A percentile compares a stretch with the other conserved stretches of the same genome.
Evolutionary conservation across 2,888 invertebrate genomes (phyloP).

Genomic region (Aleiodes alternator): DNA sequence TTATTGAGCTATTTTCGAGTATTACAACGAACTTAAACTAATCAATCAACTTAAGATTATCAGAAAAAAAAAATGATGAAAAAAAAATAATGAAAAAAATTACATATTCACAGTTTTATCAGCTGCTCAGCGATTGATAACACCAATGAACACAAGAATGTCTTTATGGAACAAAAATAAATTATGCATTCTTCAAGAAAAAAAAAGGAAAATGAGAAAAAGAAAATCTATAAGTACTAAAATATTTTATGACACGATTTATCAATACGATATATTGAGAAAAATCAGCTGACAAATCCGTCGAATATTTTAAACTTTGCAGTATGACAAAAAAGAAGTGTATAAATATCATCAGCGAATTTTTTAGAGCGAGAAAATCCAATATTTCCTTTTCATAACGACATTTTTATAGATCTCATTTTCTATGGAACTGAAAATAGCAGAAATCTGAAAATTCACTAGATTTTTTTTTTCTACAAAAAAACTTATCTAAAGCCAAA

Average conservation of each 20-base stretch:
- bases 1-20: slow-evolving; percentile 26
- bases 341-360: neutral
- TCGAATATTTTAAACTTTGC: neutral
- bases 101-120: slow-evolving; percentile 10
- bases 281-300: slow-evolving; percentile 19
- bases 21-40: slow-evolving; percentile 14
- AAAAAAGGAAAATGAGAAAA: neutral
- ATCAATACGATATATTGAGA: neutral
- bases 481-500: no score
- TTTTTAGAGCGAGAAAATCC: no score
- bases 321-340: neutral
- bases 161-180: neutral
- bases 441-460: no score
- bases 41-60: neutral
- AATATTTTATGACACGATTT: slow-evolving; percentile 14
- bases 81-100: neutral
- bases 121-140: slow-evolving; percentile 3
- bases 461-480: no score
- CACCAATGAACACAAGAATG: neutral
- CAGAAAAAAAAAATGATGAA: neutral
- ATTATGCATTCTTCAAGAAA: slow-evolving; percentile 2
- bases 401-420: no score
- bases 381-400: no score
- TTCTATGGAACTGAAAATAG: no score
- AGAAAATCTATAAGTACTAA: slow-evolving; percentile 23